These are phyloP conservation scores for Lordiphosa andalusiaca DNA, from an alignment of 2,888 invertebrate genomes.

Conservation along the genomic window DNA sequence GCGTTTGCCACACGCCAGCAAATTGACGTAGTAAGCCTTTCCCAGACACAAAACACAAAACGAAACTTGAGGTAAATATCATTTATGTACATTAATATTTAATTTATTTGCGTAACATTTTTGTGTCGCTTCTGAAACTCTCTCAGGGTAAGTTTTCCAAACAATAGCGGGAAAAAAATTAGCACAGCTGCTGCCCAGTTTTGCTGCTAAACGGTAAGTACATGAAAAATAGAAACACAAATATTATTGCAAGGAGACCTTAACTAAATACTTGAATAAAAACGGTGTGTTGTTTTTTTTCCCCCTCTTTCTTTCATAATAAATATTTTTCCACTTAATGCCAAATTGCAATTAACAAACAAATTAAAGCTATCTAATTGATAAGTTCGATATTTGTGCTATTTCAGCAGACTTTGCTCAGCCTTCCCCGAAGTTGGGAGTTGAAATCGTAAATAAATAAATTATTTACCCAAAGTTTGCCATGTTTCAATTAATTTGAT, in stretches of 20 bases:
- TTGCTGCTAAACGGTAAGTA: constrained; percentile 45
- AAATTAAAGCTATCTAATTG: constrained; percentile 1
- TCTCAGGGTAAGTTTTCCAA: constrained; percentile 53
- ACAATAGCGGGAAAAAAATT: constrained; percentile 69
- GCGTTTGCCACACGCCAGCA: constrained; percentile 3
- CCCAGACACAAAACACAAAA: constrained; percentile 22
- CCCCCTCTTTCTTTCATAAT: constrained; percentile 46
- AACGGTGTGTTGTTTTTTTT: constrained; percentile 45
- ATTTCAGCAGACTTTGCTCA: constrained; percentile 50
- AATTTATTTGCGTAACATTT: constrained; percentile 16
- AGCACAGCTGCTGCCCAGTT: constrained; percentile 54
- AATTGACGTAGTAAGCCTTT: constrained; percentile 7
- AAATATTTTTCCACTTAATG: constrained; percentile 33
- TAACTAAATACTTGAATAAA: constrained; percentile 43
- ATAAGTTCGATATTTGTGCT: neutral
- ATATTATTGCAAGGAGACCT: constrained; percentile 55
- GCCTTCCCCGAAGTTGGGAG: constrained; percentile 30
- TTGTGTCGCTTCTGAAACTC: constrained; percentile 23
- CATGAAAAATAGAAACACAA: constrained; percentile 57
- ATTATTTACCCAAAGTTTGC: constrained; percentile 33
- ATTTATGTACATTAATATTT: constrained; percentile 36
- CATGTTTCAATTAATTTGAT: constrained; percentile 65
- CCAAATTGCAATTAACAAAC: constrained; percentile 33
- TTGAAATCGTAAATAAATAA: constrained; percentile 18
- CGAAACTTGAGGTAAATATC: constrained; percentile 36